These are phyloP conservation scores for Hirundichthys speculiger DNA, from an alignment of 2,113 vertebrate species.

Conservation along the genomic window DNA sequence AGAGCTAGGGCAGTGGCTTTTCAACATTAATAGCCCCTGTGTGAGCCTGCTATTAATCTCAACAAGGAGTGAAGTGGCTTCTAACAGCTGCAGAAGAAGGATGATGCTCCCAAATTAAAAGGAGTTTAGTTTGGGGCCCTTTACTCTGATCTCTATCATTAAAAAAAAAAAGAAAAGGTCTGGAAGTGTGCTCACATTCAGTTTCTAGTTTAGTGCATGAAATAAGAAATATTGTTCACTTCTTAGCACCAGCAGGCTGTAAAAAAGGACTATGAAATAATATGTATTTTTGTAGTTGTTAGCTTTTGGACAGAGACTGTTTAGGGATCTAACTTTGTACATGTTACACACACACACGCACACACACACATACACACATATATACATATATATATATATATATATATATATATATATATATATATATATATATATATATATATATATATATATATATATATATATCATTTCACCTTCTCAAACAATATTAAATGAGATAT, in stretches of 20 bases:
- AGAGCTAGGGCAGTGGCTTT: conserved; percentile 57
- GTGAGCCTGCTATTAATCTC: conserved; percentile 65
- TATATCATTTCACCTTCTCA: no score
- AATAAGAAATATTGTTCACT: conserved; percentile 2
- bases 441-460: no score
- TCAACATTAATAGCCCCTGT: conserved; percentile 60
- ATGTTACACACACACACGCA: no score
- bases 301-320: no score
- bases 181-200: conserved; percentile 9
- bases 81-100: conserved; percentile 47
- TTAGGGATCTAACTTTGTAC: no score
- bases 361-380: no score
- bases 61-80: conserved; percentile 66
- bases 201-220: not conserved
- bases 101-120: conserved; percentile 47
- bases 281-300: no score
- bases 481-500: not conserved
- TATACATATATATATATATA: no score
- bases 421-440: no score
- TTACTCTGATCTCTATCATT: conserved; percentile 34
- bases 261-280: no score
- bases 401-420: no score
- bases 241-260: not conserved
- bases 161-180: not conserved
- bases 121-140: conserved; percentile 48